phyloP scores from a whole-genome alignment of 92 coral and sea anemone genomes.

The Muricea muricata region DNA sequence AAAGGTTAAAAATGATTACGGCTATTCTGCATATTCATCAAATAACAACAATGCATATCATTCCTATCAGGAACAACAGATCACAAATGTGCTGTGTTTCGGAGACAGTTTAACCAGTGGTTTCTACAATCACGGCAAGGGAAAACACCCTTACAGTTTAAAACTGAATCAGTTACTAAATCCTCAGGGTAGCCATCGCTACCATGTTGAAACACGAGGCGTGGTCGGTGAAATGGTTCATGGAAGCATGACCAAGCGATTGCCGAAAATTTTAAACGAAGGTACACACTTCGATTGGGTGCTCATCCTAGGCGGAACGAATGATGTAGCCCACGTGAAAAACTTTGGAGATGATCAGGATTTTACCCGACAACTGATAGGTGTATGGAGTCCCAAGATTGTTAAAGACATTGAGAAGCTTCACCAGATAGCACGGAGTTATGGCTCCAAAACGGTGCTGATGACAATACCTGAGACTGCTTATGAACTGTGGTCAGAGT shows the following conservation, averaged over 20 bases:
- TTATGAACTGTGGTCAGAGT: constrained; percentile 94
- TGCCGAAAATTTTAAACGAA: constrained; percentile 88
- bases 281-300: constrained; percentile 96
- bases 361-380: constrained; percentile 87
- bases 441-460: constrained; percentile 88
- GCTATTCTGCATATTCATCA: constrained; percentile 14
- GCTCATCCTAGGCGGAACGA: constrained; percentile 93
- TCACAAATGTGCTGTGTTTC: constrained; percentile 81
- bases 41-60: constrained; percentile 14
- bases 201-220: constrained; percentile 77
- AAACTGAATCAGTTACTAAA: constrained; percentile 77
- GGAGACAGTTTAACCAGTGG: constrained; percentile 98
- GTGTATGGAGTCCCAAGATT: constrained; percentile 93
- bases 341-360: constrained; percentile 98
- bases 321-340: constrained; percentile 99
- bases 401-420: constrained; percentile 81
- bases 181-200: constrained; percentile 59
- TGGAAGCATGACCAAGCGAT: constrained; percentile 90
- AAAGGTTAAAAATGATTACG: not conserved
- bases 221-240: constrained; percentile 95
- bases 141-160: constrained; percentile 87
- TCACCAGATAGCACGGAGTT: constrained; percentile 81
- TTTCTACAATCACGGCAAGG: constrained; percentile 76
- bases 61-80: constrained; percentile 14
- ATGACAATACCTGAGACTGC: constrained; percentile 97